Conservation (phyloP, 2,113 vertebrate genomes). For the Percina caprodes region DNA sequence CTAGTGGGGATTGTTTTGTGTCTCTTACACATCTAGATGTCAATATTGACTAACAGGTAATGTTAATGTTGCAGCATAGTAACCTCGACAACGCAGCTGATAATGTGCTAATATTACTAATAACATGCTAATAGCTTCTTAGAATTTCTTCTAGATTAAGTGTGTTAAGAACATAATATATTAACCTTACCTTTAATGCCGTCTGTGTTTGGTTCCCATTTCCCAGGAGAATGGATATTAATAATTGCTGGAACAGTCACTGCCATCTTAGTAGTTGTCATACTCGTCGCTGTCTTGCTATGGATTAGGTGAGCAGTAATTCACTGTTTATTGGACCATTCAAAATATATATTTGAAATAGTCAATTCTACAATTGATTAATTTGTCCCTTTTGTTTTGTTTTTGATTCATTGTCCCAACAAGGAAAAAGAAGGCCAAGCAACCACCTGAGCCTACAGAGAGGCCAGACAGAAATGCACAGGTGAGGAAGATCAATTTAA, state of each 20-base stretch:
- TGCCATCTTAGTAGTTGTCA: neutral
- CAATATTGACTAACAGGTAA: too few species aligned
- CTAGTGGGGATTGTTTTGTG: too few species aligned
- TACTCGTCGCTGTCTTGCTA: neutral
- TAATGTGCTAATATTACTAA: too few species aligned
- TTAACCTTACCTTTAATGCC: too few species aligned
- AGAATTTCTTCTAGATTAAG: too few species aligned
- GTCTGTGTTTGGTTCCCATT: neutral
- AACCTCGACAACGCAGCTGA: too few species aligned
- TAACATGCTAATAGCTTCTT: too few species aligned
- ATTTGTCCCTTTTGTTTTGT: neutral
- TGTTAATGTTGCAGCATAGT: too few species aligned
- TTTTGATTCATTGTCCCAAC: neutral
- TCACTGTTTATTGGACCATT: neutral
- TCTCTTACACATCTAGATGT: too few species aligned
- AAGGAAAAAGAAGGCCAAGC: neutral
- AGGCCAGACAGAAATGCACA: neutral
- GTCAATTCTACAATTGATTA: neutral
- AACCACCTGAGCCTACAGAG: neutral
- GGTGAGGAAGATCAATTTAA: neutral
- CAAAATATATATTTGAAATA: neutral
- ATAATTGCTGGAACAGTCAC: neutral
- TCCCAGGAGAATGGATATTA: neutral
- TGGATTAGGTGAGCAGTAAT: neutral
- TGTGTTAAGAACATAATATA: too few species aligned